phyloP scores from a whole-genome alignment of 2,888 invertebrate genomes.

The Zygothrica quintamaculata region DNA sequence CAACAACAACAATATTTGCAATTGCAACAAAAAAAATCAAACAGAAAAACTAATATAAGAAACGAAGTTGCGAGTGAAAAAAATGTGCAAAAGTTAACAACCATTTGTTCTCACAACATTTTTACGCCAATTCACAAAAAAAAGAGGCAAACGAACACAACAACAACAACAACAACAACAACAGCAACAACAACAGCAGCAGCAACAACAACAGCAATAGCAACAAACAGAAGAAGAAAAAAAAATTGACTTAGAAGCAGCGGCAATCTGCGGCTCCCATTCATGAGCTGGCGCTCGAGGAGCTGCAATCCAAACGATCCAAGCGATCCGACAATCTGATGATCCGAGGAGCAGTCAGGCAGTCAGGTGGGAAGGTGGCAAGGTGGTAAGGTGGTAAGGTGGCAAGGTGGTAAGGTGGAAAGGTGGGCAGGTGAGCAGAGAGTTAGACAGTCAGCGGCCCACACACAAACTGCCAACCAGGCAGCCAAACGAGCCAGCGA shows the following conservation, averaged over 20 bases:
- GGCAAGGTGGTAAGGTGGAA: conserved; percentile 9
- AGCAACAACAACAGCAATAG: conserved; percentile 36
- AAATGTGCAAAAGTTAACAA: conserved; percentile 77
- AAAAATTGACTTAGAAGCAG: conserved; percentile 74
- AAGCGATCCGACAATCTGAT: conserved; percentile 32
- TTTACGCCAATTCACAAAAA: conserved; percentile 79
- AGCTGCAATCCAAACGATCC: conserved; percentile 64
- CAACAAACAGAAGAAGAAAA: no score
- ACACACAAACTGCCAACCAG: conserved; percentile 68
- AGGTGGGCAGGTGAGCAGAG: conserved; percentile 23
- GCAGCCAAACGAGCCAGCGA: conserved; percentile 61
- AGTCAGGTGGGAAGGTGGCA: conserved; percentile 11
- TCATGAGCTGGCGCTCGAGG: conserved; percentile 77
- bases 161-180: conserved; percentile 29
- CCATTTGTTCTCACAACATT: conserved; percentile 80
- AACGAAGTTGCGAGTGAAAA: conserved; percentile 45
- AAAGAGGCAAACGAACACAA: conserved; percentile 27
- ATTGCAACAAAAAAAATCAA: conserved; percentile 41
- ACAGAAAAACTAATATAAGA: conserved; percentile 48
- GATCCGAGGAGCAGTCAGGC: conserved; percentile 18
- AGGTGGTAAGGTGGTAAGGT: conserved; percentile 17
- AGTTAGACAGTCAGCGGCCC: conserved; percentile 52
- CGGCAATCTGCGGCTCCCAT: conserved; percentile 65
- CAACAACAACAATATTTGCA: conserved; percentile 16
- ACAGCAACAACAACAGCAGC: conserved; percentile 22